These are phyloP conservation scores for Xiphorhynchus erythropygius DNA, from an alignment of 2,797 vertebrate genomes.

Conservation along the genomic window DNA sequence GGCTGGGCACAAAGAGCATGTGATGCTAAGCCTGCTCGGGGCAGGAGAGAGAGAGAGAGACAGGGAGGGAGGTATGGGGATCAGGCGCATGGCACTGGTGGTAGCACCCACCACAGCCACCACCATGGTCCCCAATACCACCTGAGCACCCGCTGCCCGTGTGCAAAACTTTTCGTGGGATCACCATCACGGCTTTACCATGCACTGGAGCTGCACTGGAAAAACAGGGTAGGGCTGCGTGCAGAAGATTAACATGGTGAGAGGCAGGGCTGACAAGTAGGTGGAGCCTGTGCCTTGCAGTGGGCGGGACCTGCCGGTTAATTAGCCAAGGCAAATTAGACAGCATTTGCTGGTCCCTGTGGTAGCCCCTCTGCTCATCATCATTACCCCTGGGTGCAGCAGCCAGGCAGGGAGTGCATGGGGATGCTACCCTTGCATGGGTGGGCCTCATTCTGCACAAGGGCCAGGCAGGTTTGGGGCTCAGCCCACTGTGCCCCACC, in stretches of 20 bases:
- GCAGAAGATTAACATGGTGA: background rate
- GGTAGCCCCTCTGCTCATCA: background rate
- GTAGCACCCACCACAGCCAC: background rate
- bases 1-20: background rate
- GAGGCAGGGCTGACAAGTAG: background rate
- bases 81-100: fast-evolving
- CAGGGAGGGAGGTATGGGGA: background rate
- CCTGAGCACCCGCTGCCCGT: fast-evolving
- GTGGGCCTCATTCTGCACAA: background rate
- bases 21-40: background rate
- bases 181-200: fast-evolving
- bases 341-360: fast-evolving
- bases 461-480: background rate
- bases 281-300: background rate
- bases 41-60: background rate
- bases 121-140: fast-evolving
- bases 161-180: background rate
- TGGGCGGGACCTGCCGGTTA: fast-evolving
- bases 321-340: background rate
- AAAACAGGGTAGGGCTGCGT: background rate
- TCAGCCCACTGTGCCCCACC: background rate
- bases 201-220: background rate
- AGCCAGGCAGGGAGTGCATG: fast-evolving
- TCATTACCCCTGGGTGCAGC: fast-evolving
- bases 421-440: background rate